Evolutionary conservation across 2,888 invertebrate genomes (phyloP).

Genomic region (Dasysyrphus tricinctus): DNA sequence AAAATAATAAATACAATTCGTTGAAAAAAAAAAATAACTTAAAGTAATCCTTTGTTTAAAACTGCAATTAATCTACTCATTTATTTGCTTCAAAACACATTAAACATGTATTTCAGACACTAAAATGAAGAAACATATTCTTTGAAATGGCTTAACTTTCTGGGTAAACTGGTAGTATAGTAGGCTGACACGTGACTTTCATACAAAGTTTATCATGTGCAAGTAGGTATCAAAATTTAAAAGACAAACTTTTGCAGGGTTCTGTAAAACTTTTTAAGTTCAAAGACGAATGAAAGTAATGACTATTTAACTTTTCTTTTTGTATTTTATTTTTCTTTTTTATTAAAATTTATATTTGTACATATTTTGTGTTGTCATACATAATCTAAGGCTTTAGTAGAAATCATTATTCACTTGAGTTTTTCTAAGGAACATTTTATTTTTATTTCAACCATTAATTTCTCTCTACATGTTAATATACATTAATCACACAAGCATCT

Average conservation of each 20-base stretch:
- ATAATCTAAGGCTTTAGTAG: background rate
- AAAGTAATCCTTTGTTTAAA: background rate
- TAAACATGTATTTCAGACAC: constrained; percentile 2
- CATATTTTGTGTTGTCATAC: background rate
- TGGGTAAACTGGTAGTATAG: background rate
- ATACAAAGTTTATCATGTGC: constrained; percentile 7
- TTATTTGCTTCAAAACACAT: constrained; percentile 24
- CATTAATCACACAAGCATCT: background rate
- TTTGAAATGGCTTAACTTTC: constrained; percentile 9
- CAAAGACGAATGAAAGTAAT: constrained; percentile 2
- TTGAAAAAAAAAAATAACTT: background rate
- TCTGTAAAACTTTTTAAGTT: background rate
- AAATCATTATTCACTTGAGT: background rate
- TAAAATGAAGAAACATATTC: background rate
- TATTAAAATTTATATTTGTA: background rate
- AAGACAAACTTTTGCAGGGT: constrained; percentile 10
- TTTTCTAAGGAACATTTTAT: background rate
- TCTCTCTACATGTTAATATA: background rate
- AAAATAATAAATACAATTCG: background rate
- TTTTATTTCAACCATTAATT: background rate
- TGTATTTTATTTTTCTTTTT: no score
- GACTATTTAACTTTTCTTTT: background rate
- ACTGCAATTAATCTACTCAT: background rate
- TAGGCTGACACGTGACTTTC: constrained; percentile 26
- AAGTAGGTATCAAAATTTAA: constrained; percentile 15